phyloP scores from a whole-genome alignment of 2,888 invertebrate species.

The Anodontia alba region DNA sequence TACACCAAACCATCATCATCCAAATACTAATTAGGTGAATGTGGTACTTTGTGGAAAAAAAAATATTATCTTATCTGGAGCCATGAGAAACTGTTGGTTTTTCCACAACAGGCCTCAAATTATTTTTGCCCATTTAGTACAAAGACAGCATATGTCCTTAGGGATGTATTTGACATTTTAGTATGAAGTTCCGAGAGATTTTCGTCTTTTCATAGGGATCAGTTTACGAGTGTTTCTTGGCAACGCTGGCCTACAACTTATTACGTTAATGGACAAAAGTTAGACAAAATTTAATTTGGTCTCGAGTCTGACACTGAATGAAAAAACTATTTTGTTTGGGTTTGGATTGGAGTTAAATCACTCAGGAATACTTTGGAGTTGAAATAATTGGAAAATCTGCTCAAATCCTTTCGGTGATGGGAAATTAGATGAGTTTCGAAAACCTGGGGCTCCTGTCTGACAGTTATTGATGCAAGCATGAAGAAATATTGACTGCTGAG shows the following conservation, averaged over 20 bases:
- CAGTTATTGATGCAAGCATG: conserved; percentile 1
- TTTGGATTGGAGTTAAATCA: conserved; percentile 19
- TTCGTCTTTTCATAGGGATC: conserved; percentile 24
- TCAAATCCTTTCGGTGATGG: conserved; percentile 18
- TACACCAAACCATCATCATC: too few species aligned
- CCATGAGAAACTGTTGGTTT: too few species aligned
- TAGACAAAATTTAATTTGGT: conserved; percentile 57
- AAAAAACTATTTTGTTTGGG: conserved; percentile 32
- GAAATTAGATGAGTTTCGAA: conserved; percentile 9
- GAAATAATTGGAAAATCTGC: conserved; percentile 28
- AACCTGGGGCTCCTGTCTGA: neutral
- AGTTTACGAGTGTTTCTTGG: conserved; percentile 54
- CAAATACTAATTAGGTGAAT: too few species aligned
- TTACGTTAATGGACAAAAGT: conserved; percentile 59
- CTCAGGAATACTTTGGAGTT: conserved; percentile 13
- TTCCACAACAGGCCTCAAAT: too few species aligned
- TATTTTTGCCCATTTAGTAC: conserved; percentile 24
- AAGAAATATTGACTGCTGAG: conserved; percentile 7
- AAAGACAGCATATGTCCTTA: conserved; percentile 20
- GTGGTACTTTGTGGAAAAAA: too few species aligned
- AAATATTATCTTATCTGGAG: too few species aligned
- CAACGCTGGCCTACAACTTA: conserved; percentile 55
- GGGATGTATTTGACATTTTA: conserved; percentile 38
- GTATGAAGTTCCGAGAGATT: conserved; percentile 12
- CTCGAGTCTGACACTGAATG: conserved; percentile 19